Base-by-base conservation (phyloP, 2,113 vertebrate genomes). In the Chroicocephalus ridibundus region DNA sequence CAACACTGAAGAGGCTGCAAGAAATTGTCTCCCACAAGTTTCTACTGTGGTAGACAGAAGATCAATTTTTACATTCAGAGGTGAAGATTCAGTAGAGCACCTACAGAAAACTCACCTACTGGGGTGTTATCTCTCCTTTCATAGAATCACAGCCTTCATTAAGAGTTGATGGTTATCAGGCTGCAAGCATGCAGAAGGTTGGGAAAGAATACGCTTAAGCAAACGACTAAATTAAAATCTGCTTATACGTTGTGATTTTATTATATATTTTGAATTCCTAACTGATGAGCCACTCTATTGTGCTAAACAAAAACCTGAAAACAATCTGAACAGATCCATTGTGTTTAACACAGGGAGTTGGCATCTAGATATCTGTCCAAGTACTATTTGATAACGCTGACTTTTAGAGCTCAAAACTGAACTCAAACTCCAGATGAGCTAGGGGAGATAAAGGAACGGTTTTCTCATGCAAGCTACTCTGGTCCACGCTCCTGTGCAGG, bases 11-110 rank as follows among this genome's bases (percentile, higher is more conserved):
- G 62, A 95, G 95, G 64, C 88, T 91, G 92, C 66, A 97, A 85
- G 95, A 98, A 98, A 97, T 97, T 92, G 96, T 97, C 91, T 98
- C 88, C 91, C 71, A 90, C 55, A 92, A 94, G 90, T 89, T 91
- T 95, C 78, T 44, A 8, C 95, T 90, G 95, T 90, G 75, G 89
- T 95, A 96, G 97, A 95, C 96, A 95, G 86, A 92, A 97, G 97
- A 96, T 98, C 94, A 97, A 96, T 97, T 97, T 96, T 95, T 95
- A 49, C 72, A 85, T 96, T 98, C 94, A 81, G 83, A 97, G 96
- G 95, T 97, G 96, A 97, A 95, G 70, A 93, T 88, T 94, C 80
- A 82, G 80, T 85, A 85, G 88, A 96, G 92, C 90, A 94, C 96
- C 97, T 96, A 74, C 54, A 82, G 78, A 94, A 87, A 82, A 44